Base-by-base conservation (phyloP, 2,888 invertebrate genomes). In the Latrodectus hesperus region DNA sequence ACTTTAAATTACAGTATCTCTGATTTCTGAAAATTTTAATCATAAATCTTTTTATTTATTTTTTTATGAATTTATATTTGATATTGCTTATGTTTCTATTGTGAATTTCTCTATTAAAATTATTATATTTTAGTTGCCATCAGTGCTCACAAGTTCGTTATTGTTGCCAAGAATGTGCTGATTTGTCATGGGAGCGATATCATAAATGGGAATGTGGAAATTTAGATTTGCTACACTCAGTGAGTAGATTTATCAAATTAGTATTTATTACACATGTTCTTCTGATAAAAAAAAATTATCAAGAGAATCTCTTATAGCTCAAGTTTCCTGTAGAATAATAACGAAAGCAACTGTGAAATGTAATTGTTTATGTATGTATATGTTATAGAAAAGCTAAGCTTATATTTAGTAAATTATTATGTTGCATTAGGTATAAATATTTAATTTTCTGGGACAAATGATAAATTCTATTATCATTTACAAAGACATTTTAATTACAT, bases 171-270 rank as follows among this genome's bases (percentile, higher is more conserved):
- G 71, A 88, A 8, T 93, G 93, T 89, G 90, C 90, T 51, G 89
- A 90, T 51, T 90, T 88, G 49, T 91, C 92, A 0, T 92, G 92
- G 92, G 89, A 91, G 0, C 88, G 79, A 6, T 91, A 91, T 87
- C 93, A 93, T 87, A 89, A 90, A 81, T 90, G 90, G 77, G 93
- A 93, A 90, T 93, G 93, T 89, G 90, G 90, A 22, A 90, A 91
- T 85, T 90, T 92, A 16, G 90, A 90, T 73, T 83, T 90, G 9
- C 89, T 93, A 95, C 93, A 94, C 82, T 94, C 95, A 77, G 94
- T 89, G 80, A 75, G 79, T 71, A 26, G 4, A 9, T 78, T n/a
- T 55, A 9, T 52, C 14, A 38, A 52, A 51, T 16, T n/a, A 22
- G 6, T 38, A 38, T 38, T 38, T 38, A 38, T 38, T 38, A 38